A percentile compares a stretch with the other conserved stretches of the same genome.
phyloP scores from a whole-genome alignment of 1,140 invertebrate species.

The Musca vetustissima region DNA sequence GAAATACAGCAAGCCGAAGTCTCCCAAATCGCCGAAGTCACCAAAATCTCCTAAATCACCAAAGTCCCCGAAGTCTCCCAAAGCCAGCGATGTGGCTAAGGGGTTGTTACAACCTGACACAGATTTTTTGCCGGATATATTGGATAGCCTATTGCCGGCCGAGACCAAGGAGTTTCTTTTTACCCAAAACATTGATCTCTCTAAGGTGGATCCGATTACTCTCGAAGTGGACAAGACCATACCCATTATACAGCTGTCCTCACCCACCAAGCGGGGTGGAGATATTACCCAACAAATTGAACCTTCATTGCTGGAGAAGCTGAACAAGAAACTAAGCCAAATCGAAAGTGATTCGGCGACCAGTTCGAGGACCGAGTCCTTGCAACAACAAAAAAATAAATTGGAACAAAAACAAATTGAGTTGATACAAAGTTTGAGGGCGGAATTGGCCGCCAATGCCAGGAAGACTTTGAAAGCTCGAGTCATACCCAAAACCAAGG shows the following conservation, averaged over 20 bases:
- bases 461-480: conserved; percentile 47
- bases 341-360: conserved; percentile 72
- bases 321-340: conserved; percentile 71
- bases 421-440: conserved; percentile 54
- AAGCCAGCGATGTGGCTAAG: conserved; percentile 37
- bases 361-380: conserved; percentile 67
- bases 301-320: conserved; percentile 64
- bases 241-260: conserved; percentile 63
- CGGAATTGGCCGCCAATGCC: conserved; percentile 47
- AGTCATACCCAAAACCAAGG: conserved; percentile 53
- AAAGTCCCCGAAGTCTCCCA: conserved; percentile 57
- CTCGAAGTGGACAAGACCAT: conserved; percentile 67
- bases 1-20: conserved; percentile 60
- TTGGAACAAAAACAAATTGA: conserved; percentile 59
- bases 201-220: conserved; percentile 69
- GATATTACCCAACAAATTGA: conserved; percentile 68
- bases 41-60: conserved; percentile 63
- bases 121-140: conserved; percentile 52
- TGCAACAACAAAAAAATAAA: conserved; percentile 59
- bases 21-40: conserved; percentile 62
- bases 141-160: conserved; percentile 49
- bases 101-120: conserved; percentile 25
- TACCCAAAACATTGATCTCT: conserved; percentile 71
- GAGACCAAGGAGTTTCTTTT: conserved; percentile 64
- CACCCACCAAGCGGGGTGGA: conserved; percentile 61